Conservation (phyloP, 2,888 invertebrate species). For the Calameuta idolon region DNA sequence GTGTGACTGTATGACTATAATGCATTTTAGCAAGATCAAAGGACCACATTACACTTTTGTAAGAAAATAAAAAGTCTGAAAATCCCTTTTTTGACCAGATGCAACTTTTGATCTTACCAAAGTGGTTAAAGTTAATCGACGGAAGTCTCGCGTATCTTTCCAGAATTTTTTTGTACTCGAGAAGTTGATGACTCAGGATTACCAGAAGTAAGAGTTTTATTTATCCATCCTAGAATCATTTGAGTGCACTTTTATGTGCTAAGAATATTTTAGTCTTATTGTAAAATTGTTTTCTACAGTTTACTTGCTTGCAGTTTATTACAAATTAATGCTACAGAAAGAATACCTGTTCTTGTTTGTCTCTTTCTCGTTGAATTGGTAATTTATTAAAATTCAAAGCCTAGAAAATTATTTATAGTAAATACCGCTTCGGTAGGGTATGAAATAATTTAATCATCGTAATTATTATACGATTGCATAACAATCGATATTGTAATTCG, state of each 20-base stretch:
- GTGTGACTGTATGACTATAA: not conserved
- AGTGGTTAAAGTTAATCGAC: not conserved
- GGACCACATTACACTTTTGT: not conserved
- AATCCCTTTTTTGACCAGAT: not conserved
- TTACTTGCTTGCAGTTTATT: not conserved
- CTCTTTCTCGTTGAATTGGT: too few species aligned
- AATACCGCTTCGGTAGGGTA: not conserved
- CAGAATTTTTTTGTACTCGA: not conserved
- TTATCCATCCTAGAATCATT: not conserved
- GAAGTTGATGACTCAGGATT: not conserved
- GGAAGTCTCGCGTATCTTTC: not conserved
- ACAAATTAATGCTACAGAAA: not conserved
- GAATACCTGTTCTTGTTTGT: not conserved
- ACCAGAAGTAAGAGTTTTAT: not conserved
- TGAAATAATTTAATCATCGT: not conserved
- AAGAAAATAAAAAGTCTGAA: not conserved
- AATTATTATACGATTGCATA: not conserved
- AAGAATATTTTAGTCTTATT: not conserved
- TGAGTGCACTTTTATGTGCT: not conserved
- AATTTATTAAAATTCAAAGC: not conserved
- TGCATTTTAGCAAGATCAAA: not conserved
- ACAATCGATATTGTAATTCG: not conserved
- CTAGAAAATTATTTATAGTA: not conserved
- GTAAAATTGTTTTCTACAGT: not conserved
- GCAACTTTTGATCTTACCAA: not conserved